Evolutionary conservation across 2,797 vertebrate genomes (phyloP).

Genomic region (Crenuchus spilurus): DNA sequence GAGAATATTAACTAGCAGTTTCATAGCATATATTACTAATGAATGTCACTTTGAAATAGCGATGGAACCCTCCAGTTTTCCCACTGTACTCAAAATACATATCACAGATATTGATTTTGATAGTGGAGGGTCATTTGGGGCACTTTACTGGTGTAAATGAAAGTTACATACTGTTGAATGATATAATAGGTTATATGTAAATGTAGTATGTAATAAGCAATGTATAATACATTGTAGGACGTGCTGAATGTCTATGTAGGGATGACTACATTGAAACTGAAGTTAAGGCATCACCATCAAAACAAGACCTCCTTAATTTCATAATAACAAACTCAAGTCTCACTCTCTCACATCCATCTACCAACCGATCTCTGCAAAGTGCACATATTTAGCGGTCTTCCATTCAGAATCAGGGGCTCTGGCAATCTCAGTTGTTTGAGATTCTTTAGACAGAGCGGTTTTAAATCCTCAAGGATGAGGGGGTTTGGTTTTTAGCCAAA

Average conservation of each 20-base stretch:
- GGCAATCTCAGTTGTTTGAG: constrained; percentile 41
- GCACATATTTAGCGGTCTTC: constrained; percentile 50
- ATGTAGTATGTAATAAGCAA: not conserved
- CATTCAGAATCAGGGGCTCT: constrained; percentile 56
- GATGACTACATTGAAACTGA: not conserved
- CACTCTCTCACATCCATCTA: constrained; percentile 1
- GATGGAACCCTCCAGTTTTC: constrained; percentile 30
- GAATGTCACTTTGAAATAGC: constrained; percentile 50
- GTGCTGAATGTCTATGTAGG: constrained; percentile 6
- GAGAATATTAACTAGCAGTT: constrained; percentile 13
- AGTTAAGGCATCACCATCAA: not conserved
- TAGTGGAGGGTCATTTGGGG: constrained; percentile 37
- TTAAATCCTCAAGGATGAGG: constrained; percentile 6
- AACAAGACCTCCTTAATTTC: constrained; percentile 1
- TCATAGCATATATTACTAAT: constrained; percentile 14
- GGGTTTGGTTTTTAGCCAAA: constrained; percentile 7
- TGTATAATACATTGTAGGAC: constrained; percentile 10
- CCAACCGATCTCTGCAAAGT: constrained; percentile 4
- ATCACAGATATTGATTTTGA: constrained; percentile 4
- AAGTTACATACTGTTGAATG: constrained; percentile 13
- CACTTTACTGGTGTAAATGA: constrained; percentile 51
- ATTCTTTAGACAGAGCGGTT: constrained; percentile 43
- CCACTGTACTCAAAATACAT: constrained; percentile 28
- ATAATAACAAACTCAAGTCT: not conserved
- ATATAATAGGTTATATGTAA: constrained; percentile 18